Base-by-base conservation (phyloP, 2,888 invertebrate species). In the Philereme transversata region DNA sequence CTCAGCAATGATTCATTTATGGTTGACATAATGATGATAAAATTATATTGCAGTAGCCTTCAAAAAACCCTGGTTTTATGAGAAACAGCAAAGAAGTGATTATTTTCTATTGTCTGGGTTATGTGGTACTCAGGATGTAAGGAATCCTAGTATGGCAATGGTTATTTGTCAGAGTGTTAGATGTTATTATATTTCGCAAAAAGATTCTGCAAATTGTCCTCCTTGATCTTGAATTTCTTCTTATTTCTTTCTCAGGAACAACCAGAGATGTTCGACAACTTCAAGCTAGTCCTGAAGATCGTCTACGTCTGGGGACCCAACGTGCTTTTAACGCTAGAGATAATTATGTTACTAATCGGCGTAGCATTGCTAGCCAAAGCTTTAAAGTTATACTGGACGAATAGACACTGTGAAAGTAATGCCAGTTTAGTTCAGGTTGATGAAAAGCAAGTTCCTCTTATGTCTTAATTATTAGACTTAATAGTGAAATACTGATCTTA, bases 201-300 rank as follows among this genome's bases (percentile, higher is more conserved):
- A 22, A 2, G 22, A 3, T 22, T 22, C 1, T 22, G 22, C 22
- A 3, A 22, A 22, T 22, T 22, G 1, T 22, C 22, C 3, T 22
- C 22, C 40, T 5, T 40, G 7, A 40, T 8, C 40, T 40, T 5
- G 5, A 6, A 40, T 36, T 33, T 11, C 41, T 35, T 41, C 46
- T 51, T n/a, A n/a, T n/a, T 55, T 33, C 58, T 64, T 49, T 82
- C 81, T 4, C 78, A 90, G 89, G 70, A 71, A 0, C 84, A 84
- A 58, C 83, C 84, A n/a, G 78, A 79, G 35, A 60, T 87, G 7
- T 64, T 74, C 7, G 79, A 79, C 5, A 59, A 72, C 3, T 72
- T 72, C 2, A 76, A 77, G 53, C 51, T 62, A 0, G 64, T 75
- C 4, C 70, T 87, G 41, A 74, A 74, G 60, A 50, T 79, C 7